Conservation (phyloP, 2,113 vertebrate species). For the Oophaga pumilio region DNA sequence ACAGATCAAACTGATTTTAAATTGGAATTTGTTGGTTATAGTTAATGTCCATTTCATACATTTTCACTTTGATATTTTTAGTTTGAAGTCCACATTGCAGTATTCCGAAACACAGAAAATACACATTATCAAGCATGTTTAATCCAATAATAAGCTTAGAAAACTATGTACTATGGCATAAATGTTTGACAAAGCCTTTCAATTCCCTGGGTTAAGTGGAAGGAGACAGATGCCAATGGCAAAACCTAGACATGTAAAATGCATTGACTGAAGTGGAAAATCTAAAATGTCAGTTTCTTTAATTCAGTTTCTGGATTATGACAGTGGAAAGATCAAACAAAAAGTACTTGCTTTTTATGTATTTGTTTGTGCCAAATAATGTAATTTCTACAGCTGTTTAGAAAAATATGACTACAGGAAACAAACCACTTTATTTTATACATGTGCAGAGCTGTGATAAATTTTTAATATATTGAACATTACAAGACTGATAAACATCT, state of each 20-base stretch:
- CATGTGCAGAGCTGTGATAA: background rate
- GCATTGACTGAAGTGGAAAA: slow-evolving; percentile 63
- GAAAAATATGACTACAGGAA: slow-evolving; percentile 25
- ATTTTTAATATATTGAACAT: background rate
- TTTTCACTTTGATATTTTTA: background rate
- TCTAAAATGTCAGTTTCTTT: slow-evolving; percentile 64
- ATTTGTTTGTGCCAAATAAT: slow-evolving; percentile 48
- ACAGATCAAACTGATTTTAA: too few relatives aligned
- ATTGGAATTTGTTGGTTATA: background rate
- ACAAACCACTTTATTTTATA: background rate
- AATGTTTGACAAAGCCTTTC: slow-evolving; percentile 25
- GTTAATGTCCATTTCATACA: background rate
- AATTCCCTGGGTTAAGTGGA: slow-evolving; percentile 48
- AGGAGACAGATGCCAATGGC: slow-evolving; percentile 62
- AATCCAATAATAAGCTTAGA: slow-evolving; percentile 30
- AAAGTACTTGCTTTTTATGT: slow-evolving; percentile 54
- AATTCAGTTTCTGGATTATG: slow-evolving; percentile 58
- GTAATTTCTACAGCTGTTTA: slow-evolving; percentile 56
- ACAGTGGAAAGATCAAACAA: slow-evolving; percentile 61
- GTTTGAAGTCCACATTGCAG: background rate
- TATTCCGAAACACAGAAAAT: background rate
- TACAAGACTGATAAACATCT: background rate
- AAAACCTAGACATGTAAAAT: slow-evolving; percentile 62
- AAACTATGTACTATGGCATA: slow-evolving; percentile 1
- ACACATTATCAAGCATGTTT: slow-evolving; percentile 3